Conservation (phyloP, 2,888 invertebrate genomes). For the Amblyteles armatorius region DNA sequence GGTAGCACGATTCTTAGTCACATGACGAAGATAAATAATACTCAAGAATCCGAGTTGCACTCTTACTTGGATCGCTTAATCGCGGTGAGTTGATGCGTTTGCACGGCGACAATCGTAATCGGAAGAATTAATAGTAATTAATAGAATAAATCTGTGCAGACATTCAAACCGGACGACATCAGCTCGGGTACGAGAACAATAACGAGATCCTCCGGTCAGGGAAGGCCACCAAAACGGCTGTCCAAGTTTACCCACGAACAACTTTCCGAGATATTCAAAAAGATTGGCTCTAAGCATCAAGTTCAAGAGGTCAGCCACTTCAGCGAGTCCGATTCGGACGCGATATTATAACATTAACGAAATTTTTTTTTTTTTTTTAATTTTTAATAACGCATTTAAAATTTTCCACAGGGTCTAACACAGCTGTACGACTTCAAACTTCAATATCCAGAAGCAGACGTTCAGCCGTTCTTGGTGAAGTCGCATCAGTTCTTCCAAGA, state of each 20-base stretch:
- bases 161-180: slow-evolving; percentile 85
- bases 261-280: slow-evolving; percentile 94
- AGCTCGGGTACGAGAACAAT: slow-evolving; percentile 75
- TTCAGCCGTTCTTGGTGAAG: slow-evolving; percentile 92
- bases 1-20: slow-evolving; percentile 93
- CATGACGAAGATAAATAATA: slow-evolving; percentile 91
- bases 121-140: slow-evolving; percentile 60
- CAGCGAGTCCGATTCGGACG: slow-evolving; percentile 15
- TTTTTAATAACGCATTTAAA: slow-evolving; percentile 2
- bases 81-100: slow-evolving; percentile 86
- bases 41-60: slow-evolving; percentile 94
- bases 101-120: not conserved
- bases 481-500: slow-evolving; percentile 95
- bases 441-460: slow-evolving; percentile 93
- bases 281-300: slow-evolving; percentile 95
- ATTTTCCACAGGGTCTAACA: slow-evolving; percentile 88
- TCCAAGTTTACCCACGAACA: slow-evolving; percentile 94
- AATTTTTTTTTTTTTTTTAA: not conserved
- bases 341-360: not conserved
- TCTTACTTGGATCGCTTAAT: slow-evolving; percentile 93
- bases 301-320: slow-evolving; percentile 86
- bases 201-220: slow-evolving; percentile 75
- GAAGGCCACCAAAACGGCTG: slow-evolving; percentile 86
- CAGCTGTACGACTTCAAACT: slow-evolving; percentile 91
- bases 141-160: slow-evolving; percentile 77